Evolutionary conservation across 2,888 invertebrate genomes (phyloP).

Genomic region (Ashinkailepas kermadecensis): DNA sequence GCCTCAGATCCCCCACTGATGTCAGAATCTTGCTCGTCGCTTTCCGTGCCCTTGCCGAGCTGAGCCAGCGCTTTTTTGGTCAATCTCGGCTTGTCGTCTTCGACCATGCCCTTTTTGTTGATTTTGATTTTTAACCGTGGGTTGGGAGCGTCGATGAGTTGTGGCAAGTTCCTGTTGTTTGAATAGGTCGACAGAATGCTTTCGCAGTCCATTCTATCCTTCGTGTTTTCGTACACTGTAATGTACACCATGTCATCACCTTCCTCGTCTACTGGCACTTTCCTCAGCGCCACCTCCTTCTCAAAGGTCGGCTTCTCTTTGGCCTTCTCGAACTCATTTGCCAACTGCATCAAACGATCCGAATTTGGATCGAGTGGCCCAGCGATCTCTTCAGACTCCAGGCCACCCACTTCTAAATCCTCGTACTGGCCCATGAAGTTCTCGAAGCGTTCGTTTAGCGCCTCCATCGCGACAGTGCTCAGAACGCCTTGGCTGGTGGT

Average conservation of each 20-base stretch:
- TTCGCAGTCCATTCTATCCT: constrained; percentile 79
- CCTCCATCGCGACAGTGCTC: constrained; percentile 27
- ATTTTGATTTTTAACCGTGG: background rate
- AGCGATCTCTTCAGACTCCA: background rate
- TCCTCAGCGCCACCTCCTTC: background rate
- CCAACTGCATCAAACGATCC: background rate
- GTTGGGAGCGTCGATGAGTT: constrained; percentile 52
- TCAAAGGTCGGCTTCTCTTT: constrained; percentile 10
- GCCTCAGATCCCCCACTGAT: background rate
- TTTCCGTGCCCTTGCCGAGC: background rate
- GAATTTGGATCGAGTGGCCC: background rate
- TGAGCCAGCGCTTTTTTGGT: background rate
- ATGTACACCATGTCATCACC: constrained; percentile 27
- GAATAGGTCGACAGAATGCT: constrained; percentile 84
- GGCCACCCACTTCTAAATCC: constrained; percentile 38
- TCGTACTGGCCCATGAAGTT: constrained; percentile 45
- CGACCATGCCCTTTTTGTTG: constrained; percentile 43
- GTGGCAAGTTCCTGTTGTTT: constrained; percentile 86
- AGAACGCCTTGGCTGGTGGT: background rate
- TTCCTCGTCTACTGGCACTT: constrained; percentile 17
- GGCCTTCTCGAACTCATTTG: constrained; percentile 1
- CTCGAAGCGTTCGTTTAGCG: constrained; percentile 35
- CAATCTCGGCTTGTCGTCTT: background rate
- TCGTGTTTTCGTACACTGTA: constrained; percentile 27
- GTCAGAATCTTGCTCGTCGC: background rate